Evolutionary conservation across 2,888 invertebrate genomes (phyloP).

Genomic region (Drosophila mettleri): DNA sequence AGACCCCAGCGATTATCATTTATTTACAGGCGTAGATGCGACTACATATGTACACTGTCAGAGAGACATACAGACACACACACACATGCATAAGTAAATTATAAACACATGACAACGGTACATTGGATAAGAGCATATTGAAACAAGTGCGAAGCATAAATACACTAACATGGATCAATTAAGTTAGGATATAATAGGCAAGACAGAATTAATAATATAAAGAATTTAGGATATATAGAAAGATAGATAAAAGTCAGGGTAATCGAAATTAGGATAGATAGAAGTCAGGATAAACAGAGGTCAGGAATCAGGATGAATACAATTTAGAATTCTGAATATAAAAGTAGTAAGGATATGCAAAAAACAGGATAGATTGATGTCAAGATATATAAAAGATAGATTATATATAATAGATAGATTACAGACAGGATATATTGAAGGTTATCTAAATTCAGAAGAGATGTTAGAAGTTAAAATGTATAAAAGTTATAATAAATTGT

Average conservation of each 20-base stretch:
- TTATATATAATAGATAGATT: neutral
- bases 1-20: constrained; percentile 61
- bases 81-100: neutral
- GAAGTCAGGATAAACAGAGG: neutral
- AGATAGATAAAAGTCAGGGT: neutral
- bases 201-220: neutral
- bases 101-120: constrained; percentile 22
- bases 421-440: neutral
- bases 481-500: neutral
- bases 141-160: neutral
- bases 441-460: no score
- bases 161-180: neutral
- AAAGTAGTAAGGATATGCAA: no score
- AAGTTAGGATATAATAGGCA: no score
- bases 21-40: constrained; percentile 53
- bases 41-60: constrained; percentile 7
- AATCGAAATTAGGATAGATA: neutral
- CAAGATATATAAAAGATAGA: neutral
- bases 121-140: constrained; percentile 12
- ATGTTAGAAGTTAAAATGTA: neutral
- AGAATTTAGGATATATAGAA: neutral
- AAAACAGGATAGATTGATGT: no score
- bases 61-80: neutral
- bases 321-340: neutral
- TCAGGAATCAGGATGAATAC: neutral